phyloP scores from a whole-genome alignment of 30 jellyfish, hydroid and myxozoan species.

The Hydractinia echinata region DNA sequence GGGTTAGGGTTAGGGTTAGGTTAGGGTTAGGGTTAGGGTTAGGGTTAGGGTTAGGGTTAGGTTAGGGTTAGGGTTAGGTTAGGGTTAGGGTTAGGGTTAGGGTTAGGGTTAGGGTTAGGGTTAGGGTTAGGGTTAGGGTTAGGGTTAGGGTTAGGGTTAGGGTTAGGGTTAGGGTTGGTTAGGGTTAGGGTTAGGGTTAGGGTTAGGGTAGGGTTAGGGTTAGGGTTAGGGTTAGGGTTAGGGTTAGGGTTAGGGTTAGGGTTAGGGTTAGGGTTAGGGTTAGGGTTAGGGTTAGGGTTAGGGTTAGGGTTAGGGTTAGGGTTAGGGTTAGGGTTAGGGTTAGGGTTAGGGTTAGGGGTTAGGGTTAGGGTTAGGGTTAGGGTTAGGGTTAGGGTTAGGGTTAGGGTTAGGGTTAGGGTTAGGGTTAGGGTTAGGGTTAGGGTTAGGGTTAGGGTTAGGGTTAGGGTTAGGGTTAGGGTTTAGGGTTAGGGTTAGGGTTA shows the following conservation, averaged over 20 bases:
- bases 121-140: conserved; percentile 48
- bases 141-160: conserved; percentile 47
- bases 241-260: conserved; percentile 45
- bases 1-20: conserved; percentile 39
- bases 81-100: conserved; percentile 45
- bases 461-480: conserved; percentile 37
- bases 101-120: conserved; percentile 45
- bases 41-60: conserved; percentile 34
- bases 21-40: conserved; percentile 38
- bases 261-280: conserved; percentile 60
- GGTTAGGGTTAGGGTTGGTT: conserved; percentile 47
- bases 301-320: conserved; percentile 44
- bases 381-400: conserved; percentile 55
- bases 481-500: conserved; percentile 18
- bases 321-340: conserved; percentile 24
- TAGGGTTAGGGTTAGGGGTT: conserved; percentile 22
- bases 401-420: conserved; percentile 50
- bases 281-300: conserved; percentile 52
- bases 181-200: conserved; percentile 38
- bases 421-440: conserved; percentile 12
- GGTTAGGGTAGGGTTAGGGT: conserved; percentile 46
- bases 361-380: conserved; percentile 49
- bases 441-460: conserved; percentile 46
- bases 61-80: conserved; percentile 33
- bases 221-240: conserved; percentile 38